Evolutionary conservation across 2,797 vertebrate genomes (phyloP).

Genomic region (Threskiornis aethiopicus): DNA sequence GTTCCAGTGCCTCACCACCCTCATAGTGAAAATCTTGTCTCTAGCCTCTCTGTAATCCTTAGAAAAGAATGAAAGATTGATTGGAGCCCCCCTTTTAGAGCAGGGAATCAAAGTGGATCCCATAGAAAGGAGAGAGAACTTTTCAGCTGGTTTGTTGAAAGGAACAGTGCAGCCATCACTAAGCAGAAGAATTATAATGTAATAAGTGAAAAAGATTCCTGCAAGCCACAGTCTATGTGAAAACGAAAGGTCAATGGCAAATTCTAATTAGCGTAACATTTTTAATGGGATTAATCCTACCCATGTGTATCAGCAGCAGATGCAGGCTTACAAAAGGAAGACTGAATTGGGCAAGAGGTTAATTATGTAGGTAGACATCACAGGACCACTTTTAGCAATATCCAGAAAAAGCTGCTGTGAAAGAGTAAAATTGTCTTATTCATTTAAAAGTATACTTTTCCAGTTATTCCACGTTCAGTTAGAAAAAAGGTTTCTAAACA

Average conservation of each 20-base stretch:
- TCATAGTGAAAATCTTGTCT: neutral
- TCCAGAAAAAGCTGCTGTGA: neutral
- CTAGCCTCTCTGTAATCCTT: neutral
- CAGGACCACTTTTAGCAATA: neutral
- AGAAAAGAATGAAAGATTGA: neutral
- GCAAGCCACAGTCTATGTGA: neutral
- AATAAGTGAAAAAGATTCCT: neutral
- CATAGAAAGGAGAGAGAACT: neutral
- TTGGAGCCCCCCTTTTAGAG: neutral
- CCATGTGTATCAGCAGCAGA: neutral
- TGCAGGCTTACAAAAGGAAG: neutral
- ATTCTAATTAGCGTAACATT: constrained; percentile 22
- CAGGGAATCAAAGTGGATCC: neutral
- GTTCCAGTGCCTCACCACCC: too few relatives aligned
- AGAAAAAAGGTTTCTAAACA: neutral
- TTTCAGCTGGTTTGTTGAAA: neutral
- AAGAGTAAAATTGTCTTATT: neutral
- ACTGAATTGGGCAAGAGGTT: neutral
- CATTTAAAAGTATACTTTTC: neutral
- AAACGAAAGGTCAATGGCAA: constrained; percentile 1
- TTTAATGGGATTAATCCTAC: constrained; percentile 24
- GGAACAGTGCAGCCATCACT: neutral
- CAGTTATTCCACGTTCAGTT: neutral
- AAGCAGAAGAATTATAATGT: neutral
- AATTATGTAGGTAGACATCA: neutral